Base-by-base conservation (phyloP, 2,888 invertebrate genomes). In the Rhamnusium bicolor region DNA sequence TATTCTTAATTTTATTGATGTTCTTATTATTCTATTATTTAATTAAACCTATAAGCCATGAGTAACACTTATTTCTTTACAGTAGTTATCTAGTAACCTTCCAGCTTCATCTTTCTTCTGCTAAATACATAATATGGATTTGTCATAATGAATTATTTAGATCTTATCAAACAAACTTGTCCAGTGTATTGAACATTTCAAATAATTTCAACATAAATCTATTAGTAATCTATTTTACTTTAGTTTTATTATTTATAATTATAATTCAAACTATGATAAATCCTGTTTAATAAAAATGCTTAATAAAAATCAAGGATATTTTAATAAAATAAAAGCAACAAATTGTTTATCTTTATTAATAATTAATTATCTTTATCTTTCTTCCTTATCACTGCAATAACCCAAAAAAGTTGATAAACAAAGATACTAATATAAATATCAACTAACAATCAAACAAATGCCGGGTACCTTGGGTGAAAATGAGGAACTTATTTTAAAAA, bases 381-480 rank as follows among this genome's bases (percentile, higher is more conserved):
- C 27, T 56, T 56, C 56, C 56, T 56, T 56, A 56, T 56, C 56
- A 27, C 16, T 29, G 56, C 14, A 56, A 27, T 56, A 56, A 56
- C 27, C 19, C 14, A 27, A 16, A 12, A 14, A 27, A 19, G 29
- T 56, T 29, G 29, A 29, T 29, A 27, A 14, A 56, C 21, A 24
- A 6, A 51, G 21, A 21, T 53, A 53, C n/a, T 53, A 2, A n/a
- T 53, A 19, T 53, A 53, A 53, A 19, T 21, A 21, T n/a, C 21
- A 21, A 19, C 19, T 21, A 21, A 53, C 21, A 8, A 12, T 53
- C 12, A 16, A n/a, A 49, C 49, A 32, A 32, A 32, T 12, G 32
- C n/a, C n/a, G n/a, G n/a, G n/a, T n/a, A n/a, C n/a, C n/a, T n/a
- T n/a, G n/a, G n/a, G n/a, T n/a, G n/a, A n/a, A n/a, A n/a, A n/a